These are phyloP conservation scores for Dicyrtomina minuta DNA, from an alignment of 2,888 invertebrate species.

Conservation along the genomic window DNA sequence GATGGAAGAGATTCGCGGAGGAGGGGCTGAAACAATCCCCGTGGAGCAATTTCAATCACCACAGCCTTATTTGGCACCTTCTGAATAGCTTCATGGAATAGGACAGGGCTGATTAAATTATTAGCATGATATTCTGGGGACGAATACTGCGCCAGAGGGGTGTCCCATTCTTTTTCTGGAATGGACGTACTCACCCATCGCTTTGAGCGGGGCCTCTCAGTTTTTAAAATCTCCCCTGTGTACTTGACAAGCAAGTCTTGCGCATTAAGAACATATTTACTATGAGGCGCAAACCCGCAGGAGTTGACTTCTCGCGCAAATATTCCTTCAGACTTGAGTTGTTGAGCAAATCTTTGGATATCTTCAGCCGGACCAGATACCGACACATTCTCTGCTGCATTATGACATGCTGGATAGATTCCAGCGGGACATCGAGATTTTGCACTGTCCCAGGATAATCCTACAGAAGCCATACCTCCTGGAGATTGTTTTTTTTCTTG, in stretches of 20 bases:
- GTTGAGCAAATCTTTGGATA: conserved; percentile 68
- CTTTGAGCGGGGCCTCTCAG: conserved; percentile 61
- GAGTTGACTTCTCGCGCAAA: conserved; percentile 84
- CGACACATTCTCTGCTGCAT: conserved; percentile 88
- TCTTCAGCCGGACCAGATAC: conserved; percentile 80
- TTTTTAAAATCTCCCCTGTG: conserved; percentile 23
- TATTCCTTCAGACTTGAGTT: conserved; percentile 70
- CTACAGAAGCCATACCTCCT: conserved; percentile 60
- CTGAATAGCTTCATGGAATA: conserved; percentile 65
- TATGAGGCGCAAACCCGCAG: conserved; percentile 83
- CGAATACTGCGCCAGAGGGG: conserved; percentile 65
- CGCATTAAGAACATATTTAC: conserved; percentile 7
- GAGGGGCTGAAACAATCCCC: conserved; percentile 62
- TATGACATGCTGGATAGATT: conserved; percentile 88
- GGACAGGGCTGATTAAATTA: conserved; percentile 72
- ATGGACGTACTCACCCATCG: conserved; percentile 87
- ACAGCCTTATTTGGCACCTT: conserved; percentile 62
- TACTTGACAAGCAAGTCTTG: background rate
- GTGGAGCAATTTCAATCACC: conserved; percentile 63
- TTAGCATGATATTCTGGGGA: conserved; percentile 89
- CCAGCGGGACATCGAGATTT: conserved; percentile 72
- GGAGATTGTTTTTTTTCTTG: conserved; percentile 54
- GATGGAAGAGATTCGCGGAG: conserved; percentile 59
- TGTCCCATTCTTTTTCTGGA: conserved; percentile 71
- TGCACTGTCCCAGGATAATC: conserved; percentile 63